Evolutionary conservation across 2,888 invertebrate genomes (phyloP).

Genomic region (Malthinus seriepunctatus): DNA sequence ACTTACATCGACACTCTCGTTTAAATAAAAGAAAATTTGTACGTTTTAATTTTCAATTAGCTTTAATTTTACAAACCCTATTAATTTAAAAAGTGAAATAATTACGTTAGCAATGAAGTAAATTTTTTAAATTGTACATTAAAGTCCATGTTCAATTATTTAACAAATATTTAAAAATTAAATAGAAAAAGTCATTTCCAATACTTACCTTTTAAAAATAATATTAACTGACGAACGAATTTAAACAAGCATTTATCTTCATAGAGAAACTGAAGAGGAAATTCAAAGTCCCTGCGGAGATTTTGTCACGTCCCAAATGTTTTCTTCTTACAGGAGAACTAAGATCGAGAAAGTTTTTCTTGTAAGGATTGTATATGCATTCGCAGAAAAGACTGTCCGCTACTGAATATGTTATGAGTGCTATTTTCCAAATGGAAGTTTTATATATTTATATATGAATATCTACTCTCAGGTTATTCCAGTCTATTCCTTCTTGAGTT

Average conservation of each 20-base stretch:
- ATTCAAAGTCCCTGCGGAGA: slow-evolving; percentile 53
- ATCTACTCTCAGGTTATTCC: slow-evolving; percentile 30
- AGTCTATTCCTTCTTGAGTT: slow-evolving; percentile 22
- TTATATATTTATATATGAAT: slow-evolving; percentile 54
- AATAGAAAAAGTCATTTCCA: neutral
- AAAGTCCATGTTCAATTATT: too few relatives aligned
- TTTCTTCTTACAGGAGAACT: slow-evolving; percentile 43
- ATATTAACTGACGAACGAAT: slow-evolving; percentile 13
- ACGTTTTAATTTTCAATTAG: too few relatives aligned
- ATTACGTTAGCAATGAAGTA: too few relatives aligned
- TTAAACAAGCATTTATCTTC: slow-evolving; percentile 24
- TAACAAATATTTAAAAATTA: neutral
- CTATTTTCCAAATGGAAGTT: slow-evolving; percentile 55
- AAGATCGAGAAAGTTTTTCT: slow-evolving; percentile 29
- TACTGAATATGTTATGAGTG: slow-evolving; percentile 52
- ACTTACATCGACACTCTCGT: neutral
- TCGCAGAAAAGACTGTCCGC: slow-evolving; percentile 49
- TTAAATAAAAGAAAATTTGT: neutral
- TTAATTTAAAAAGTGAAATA: too few relatives aligned
- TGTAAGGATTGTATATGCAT: slow-evolving; percentile 38
- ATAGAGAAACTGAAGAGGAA: slow-evolving; percentile 9
- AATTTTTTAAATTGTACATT: too few relatives aligned
- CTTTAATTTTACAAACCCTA: too few relatives aligned
- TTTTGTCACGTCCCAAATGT: slow-evolving; percentile 55
- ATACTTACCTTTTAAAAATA: slow-evolving; percentile 5